Percentiles rank a stretch among this genome's conserved stretches.
phyloP scores from a whole-genome alignment of 2,113 vertebrate species.

The Phalacrocorax carbo region DNA sequence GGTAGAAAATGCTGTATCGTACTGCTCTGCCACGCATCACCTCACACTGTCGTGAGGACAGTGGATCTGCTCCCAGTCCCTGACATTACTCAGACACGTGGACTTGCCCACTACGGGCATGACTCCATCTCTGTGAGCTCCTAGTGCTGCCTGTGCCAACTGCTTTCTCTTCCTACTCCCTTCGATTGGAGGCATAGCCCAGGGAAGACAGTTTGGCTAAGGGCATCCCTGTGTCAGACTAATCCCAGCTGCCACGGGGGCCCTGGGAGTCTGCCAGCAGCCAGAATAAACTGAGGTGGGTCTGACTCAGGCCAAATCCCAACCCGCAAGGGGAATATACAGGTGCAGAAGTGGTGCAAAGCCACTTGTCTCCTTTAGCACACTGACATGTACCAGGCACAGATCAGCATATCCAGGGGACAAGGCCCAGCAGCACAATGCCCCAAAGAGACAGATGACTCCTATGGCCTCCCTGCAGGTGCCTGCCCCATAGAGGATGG shows the following conservation, averaged over 20 bases:
- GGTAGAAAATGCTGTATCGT: neutral
- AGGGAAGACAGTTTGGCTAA: neutral
- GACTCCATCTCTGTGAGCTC: neutral
- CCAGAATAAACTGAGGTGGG: neutral
- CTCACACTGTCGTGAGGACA: neutral
- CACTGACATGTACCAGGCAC: neutral
- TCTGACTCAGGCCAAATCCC: neutral
- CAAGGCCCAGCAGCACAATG: neutral
- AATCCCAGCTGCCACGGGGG: conserved; percentile 6
- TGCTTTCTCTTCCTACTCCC: neutral
- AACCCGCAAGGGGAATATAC: neutral
- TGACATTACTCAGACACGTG: neutral
- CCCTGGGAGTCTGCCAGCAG: neutral
- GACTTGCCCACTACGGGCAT: neutral
- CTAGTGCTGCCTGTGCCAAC: neutral
- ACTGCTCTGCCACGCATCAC: neutral
- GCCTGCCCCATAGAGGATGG: neutral
- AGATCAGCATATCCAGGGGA: neutral
- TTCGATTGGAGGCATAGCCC: neutral
- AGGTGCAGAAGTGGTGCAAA: neutral
- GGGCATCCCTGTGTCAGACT: neutral
- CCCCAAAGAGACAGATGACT: neutral
- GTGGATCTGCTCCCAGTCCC: neutral
- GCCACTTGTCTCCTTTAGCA: neutral
- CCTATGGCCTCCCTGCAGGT: neutral